Base-by-base conservation (phyloP, 2,888 invertebrate species). In the Pollenia amentaria region DNA sequence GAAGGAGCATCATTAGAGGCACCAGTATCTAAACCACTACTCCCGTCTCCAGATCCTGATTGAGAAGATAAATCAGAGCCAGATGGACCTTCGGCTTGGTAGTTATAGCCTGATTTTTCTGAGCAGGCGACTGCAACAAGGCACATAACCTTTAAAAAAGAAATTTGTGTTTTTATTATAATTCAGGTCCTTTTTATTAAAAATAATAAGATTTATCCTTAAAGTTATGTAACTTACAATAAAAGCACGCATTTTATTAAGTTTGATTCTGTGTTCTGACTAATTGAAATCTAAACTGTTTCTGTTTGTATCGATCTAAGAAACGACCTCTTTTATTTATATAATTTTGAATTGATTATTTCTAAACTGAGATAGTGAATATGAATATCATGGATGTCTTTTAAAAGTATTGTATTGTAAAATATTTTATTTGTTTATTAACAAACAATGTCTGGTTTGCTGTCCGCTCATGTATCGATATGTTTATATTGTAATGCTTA, bases 101-200 rank as follows among this genome's bases (percentile, higher is more conserved):
- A 91, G 85, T 90, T 91, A 85, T 91, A 91, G 72, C 91, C 91
- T 21, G 89, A 85, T 46, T 91, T 90, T 46, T 91, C 90, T 51
- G 91, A 91, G 84, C 89, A 90, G 75, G 90, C 91, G 69, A 89
- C 89, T 16, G 90, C 90, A 38, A 91, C 62, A 42, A 91, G 81
- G 70, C 91, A 91, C 8, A 79, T 11, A 9, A 78, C 11, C 83
- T 86, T 44, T 14, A 65, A 38, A 40, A 12, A n/a, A 51, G 16
- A 40, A 10, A 18, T 12, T 29, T 29, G 0, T 4, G 29, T 29
- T 6, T 29, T 29, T 29, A 6, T 6, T 29, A 29, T 29, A 29
- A 29, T 6, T 29, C 29, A 29, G 29, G 6, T 6, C 29, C 3
- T 29, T 29, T 4, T 29, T 29, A 38, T 29, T 21, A 40, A 51